These are phyloP conservation scores for Apostichopus parvimensis DNA, from an alignment of 35 echinoderm and acorn worm species.

Conservation along the genomic window DNA sequence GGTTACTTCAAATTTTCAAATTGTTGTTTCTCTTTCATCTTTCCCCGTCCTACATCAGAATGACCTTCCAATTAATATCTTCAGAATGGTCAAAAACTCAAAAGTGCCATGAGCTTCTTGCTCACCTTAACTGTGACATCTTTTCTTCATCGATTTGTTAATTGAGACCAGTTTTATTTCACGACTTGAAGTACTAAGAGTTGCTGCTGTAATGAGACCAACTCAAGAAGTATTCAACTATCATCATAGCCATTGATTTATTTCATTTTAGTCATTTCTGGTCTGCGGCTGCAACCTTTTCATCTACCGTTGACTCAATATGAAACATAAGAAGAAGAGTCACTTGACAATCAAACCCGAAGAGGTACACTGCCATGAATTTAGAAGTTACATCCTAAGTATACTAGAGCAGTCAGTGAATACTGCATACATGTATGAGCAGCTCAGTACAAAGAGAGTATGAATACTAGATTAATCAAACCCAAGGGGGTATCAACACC, in stretches of 20 bases:
- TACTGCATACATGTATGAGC: too few relatives aligned
- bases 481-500: too few relatives aligned
- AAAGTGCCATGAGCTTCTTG: neutral
- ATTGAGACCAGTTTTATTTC: constrained; percentile 36
- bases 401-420: too few relatives aligned
- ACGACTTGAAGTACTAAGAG: neutral
- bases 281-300: neutral
- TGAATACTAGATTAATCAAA: too few relatives aligned
- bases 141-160: constrained; percentile 3
- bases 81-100: neutral
- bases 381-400: too few relatives aligned
- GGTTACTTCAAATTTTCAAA: neutral
- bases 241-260: constrained; percentile 4
- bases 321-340: neutral
- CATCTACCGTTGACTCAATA: neutral
- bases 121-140: neutral
- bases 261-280: neutral
- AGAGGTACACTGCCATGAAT: too few relatives aligned
- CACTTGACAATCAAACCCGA: too few relatives aligned
- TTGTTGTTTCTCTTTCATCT: neutral
- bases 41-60: constrained; percentile 4
- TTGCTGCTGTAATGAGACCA: constrained; percentile 11
- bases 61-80: constrained; percentile 38
- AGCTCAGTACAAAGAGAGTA: too few relatives aligned
- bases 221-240: constrained; percentile 16